Evolutionary conservation across 2,797 vertebrate species (phyloP), one percentile per base, ranked within the genome.

Genomic region (Melanogrammus aeglefinus): DNA sequence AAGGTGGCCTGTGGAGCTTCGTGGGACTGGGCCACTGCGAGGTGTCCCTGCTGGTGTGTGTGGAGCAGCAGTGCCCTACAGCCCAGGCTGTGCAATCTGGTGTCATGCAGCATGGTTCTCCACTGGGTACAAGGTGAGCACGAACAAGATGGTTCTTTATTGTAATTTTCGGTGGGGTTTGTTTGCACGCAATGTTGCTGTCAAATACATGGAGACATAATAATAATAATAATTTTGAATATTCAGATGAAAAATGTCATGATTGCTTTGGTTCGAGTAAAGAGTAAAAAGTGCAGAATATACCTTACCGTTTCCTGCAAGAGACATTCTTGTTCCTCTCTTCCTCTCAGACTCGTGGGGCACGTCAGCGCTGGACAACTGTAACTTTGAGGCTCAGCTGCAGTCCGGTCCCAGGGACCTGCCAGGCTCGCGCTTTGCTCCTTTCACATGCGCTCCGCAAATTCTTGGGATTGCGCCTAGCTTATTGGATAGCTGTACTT

Each of bases 371-470:
- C 92, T 98, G 7, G 96, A 98, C 82, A 97, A 96, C 87, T 98
- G 97, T 91, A 97, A 95, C 89, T 96, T 97, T 36, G 95, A 98
- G 4, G 95, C 96, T 63, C 96, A 98, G 90, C 89, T 98, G 82
- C 96, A 96, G 87, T 98, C 79, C 94, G 0, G 95, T 96, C 0
- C 96, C 96, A 0, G 97, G 96, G 77, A 97, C 95, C 0, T 97
- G 96, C 84, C 97, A 98, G 81, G 95, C 96, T 80, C 96, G 96
- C 81, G n/a, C 98, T 97, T 89, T 97, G 96, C 88, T 96, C 95
- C 79, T 97, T 98, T 96, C 92, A 71, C 96, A 96, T 82, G 95
- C 96, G 95, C 89, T 94, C 96, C 35, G 93, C 94, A 76, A 94
- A 96, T 86, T 89, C 91, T 95, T 75, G 95, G 94, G 0, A 94